These are phyloP conservation scores for Tetramorium bicarinatum DNA, from an alignment of 2,888 invertebrate genomes.

Conservation along the genomic window DNA sequence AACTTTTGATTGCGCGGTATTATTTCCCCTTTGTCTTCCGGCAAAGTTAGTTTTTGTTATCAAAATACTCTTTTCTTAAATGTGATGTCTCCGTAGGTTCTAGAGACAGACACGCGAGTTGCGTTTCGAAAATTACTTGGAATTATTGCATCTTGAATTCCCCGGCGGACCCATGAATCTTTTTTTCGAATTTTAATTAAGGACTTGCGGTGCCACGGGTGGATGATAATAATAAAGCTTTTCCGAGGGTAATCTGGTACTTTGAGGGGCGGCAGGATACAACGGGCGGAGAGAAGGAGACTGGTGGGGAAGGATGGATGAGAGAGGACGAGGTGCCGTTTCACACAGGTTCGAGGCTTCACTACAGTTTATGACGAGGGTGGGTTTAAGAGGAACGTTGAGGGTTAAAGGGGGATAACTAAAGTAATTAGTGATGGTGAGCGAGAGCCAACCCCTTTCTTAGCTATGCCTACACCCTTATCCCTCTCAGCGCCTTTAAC, in stretches of 20 bases:
- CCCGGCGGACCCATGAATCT: constrained; percentile 72
- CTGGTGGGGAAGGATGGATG: constrained; percentile 41
- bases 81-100: neutral
- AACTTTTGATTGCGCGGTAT: neutral
- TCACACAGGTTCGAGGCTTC: constrained; percentile 75
- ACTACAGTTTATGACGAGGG: constrained; percentile 79
- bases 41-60: neutral
- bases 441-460: constrained; percentile 72
- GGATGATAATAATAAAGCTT: constrained; percentile 78
- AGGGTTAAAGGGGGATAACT: constrained; percentile 77
- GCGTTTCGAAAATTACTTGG: constrained; percentile 55
- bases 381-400: constrained; percentile 77
- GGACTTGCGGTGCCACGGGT: constrained; percentile 74
- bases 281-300: neutral
- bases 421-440: constrained; percentile 83
- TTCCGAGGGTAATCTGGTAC: constrained; percentile 73
- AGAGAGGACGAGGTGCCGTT: constrained; percentile 72
- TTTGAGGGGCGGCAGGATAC: constrained; percentile 60
- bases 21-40: neutral
- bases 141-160: constrained; percentile 60
- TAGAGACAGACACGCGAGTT: neutral
- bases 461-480: constrained; percentile 62
- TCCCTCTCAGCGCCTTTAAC: constrained; percentile 68
- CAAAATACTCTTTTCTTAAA: neutral
- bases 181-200: constrained; percentile 77